phyloP scores from a whole-genome alignment of 2,888 invertebrate genomes.

The Eilema griseolum region DNA sequence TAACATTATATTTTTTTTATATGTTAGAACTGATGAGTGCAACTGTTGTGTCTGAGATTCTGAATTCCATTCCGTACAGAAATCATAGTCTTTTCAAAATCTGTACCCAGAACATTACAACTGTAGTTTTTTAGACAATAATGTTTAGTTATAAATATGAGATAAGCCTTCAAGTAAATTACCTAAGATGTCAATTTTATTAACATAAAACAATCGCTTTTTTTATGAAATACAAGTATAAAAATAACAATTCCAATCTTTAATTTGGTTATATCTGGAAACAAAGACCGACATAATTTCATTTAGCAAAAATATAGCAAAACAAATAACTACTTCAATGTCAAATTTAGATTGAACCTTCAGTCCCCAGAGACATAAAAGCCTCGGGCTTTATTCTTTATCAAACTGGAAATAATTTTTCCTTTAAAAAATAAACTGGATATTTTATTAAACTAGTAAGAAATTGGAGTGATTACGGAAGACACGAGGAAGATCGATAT shows the following conservation, averaged over 20 bases:
- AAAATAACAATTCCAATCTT: slow-evolving; percentile 41
- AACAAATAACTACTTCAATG: slow-evolving; percentile 62
- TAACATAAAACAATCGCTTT: too few relatives aligned
- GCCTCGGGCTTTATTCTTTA: slow-evolving; percentile 58
- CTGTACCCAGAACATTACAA: not conserved
- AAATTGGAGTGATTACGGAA: slow-evolving; percentile 19
- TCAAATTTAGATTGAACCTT: slow-evolving; percentile 69
- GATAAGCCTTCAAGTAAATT: not conserved
- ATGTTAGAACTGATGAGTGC: not conserved
- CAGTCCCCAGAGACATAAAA: slow-evolving; percentile 50
- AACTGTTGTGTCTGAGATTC: not conserved
- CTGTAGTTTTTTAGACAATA: not conserved
- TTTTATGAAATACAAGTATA: slow-evolving; percentile 16
- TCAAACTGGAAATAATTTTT: slow-evolving; percentile 63
- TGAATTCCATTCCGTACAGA: not conserved
- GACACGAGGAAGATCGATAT: slow-evolving; percentile 13
- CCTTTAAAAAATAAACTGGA: slow-evolving; percentile 57
- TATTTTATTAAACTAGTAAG: slow-evolving; percentile 25
- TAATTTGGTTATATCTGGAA: slow-evolving; percentile 47
- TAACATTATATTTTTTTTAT: too few relatives aligned
- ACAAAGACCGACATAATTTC: slow-evolving; percentile 50
- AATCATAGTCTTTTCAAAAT: too few relatives aligned
- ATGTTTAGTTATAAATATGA: too few relatives aligned
- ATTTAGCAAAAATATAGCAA: slow-evolving; percentile 51
- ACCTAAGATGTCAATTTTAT: not conserved